These are phyloP conservation scores for Cosmia pyralina DNA, from an alignment of 2,888 invertebrate genomes.

Conservation along the genomic window DNA sequence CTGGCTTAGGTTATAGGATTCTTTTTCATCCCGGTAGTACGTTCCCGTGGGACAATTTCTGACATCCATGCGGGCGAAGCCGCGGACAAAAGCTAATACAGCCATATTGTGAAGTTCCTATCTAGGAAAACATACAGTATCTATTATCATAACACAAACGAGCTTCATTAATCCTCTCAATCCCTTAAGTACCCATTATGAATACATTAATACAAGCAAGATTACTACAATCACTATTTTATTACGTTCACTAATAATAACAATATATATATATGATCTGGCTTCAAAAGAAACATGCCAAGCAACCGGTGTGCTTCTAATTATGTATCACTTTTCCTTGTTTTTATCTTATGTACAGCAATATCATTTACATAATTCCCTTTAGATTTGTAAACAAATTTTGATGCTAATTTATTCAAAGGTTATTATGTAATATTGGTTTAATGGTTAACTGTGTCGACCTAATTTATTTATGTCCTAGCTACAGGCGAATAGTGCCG, in stretches of 20 bases:
- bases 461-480: neutral
- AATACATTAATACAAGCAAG: neutral
- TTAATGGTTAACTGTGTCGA: neutral
- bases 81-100: neutral
- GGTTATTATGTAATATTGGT: slow-evolving; percentile 7
- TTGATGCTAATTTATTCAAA: slow-evolving; percentile 21
- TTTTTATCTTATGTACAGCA: slow-evolving; percentile 10
- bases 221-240: slow-evolving; percentile 1
- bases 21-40: neutral
- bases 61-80: neutral
- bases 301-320: slow-evolving; percentile 10
- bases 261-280: slow-evolving; percentile 1
- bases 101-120: neutral
- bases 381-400: slow-evolving; percentile 7
- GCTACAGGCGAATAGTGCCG: too few species aligned
- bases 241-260: slow-evolving; percentile 6
- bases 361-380: slow-evolving; percentile 24
- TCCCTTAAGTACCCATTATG: neutral
- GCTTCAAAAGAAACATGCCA: slow-evolving; percentile 6
- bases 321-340: slow-evolving; percentile 16
- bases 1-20: neutral
- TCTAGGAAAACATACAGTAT: neutral
- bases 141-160: too few species aligned
- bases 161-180: neutral
- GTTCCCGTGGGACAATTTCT: neutral